A percentile compares a stretch with the other conserved stretches of the same genome.
Evolutionary conservation across 1,140 invertebrate species (phyloP).

Genomic region (Gerris buenoi): DNA sequence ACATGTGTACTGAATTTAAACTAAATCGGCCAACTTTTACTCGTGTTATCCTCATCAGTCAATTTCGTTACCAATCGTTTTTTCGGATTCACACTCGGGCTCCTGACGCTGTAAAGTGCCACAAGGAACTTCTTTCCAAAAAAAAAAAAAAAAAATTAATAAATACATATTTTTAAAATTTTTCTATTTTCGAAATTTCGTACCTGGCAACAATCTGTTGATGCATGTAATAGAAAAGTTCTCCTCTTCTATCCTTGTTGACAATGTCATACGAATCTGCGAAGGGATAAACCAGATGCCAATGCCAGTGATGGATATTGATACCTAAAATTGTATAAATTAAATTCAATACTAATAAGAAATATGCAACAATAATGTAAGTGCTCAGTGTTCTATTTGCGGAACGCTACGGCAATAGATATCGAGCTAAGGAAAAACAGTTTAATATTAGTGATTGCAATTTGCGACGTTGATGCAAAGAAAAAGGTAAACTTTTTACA

Average conservation of each 20-base stretch:
- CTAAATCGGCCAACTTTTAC: no score
- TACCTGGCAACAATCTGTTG: conserved; percentile 41
- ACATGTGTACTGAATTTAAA: no score
- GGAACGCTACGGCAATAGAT: no score
- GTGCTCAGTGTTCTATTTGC: no score
- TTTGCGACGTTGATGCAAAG: no score
- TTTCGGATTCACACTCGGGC: not conserved
- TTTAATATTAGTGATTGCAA: no score
- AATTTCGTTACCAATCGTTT: not conserved
- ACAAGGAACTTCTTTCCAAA: not conserved
- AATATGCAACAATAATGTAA: no score
- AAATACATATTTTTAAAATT: not conserved
- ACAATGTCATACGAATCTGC: conserved; percentile 33
- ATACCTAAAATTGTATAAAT: no score
- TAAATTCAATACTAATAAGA: no score
- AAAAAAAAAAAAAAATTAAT: not conserved
- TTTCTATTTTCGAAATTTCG: not conserved
- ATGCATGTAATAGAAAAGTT: conserved; percentile 60
- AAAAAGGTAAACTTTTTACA: no score
- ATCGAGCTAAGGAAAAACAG: no score
- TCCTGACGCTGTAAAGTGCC: not conserved
- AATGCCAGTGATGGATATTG: conserved; percentile 52
- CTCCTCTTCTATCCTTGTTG: conserved; percentile 49
- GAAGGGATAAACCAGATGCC: conserved; percentile 52
- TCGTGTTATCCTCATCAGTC: not conserved